Conservation (phyloP, 2,113 vertebrate genomes). For the Emydura subglobosa region DNA sequence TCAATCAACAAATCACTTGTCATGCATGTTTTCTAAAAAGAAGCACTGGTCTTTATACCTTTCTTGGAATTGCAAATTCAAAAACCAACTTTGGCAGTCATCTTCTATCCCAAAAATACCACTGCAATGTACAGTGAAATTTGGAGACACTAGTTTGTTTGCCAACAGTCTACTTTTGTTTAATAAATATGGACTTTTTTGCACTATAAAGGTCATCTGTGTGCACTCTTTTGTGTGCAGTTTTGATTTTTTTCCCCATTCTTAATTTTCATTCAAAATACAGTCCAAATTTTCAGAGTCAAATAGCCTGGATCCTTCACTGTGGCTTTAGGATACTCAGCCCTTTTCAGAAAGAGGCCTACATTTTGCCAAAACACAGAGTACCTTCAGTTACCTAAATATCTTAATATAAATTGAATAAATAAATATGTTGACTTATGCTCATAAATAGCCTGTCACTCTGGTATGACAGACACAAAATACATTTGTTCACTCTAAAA, state of each 20-base stretch:
- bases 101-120: neutral
- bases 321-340: neutral
- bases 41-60: neutral
- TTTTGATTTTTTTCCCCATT: neutral
- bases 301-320: neutral
- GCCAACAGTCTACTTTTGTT: neutral
- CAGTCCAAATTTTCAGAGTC: neutral
- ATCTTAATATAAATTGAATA: conserved; percentile 54
- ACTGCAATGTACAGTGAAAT: neutral
- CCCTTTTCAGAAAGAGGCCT: neutral
- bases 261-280: neutral
- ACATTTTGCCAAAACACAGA: neutral
- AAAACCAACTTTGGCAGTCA: conserved; percentile 7
- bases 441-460: conserved; percentile 64
- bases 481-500: conserved; percentile 51
- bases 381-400: neutral
- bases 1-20: neutral
- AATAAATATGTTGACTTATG: conserved; percentile 39
- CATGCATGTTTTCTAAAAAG: neutral
- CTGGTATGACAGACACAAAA: conserved; percentile 62
- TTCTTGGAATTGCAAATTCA: conserved; percentile 48
- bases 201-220: neutral
- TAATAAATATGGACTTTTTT: neutral
- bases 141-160: neutral
- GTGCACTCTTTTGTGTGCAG: neutral